Evolutionary conservation across 2,113 vertebrate species (phyloP), one percentile per base, ranked within the genome.

Genomic region (cat (Felis catus)): DNA sequence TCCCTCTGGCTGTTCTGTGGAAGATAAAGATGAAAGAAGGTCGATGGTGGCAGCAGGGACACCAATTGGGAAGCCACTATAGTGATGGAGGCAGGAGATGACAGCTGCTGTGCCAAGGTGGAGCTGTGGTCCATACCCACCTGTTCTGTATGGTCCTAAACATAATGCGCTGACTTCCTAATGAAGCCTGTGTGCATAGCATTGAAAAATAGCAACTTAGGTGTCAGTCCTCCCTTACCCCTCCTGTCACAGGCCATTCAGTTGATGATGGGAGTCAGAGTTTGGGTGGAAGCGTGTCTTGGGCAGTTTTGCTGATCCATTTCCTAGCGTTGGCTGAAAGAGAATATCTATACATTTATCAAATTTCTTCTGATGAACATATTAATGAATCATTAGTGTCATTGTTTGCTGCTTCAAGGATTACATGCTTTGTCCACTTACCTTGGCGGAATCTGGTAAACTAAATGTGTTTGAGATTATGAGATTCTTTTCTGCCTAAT

Each of bases 401-500:
- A 94, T 95, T 89, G 96, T 98, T 98, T 98, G 82, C 97, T 95
- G 91, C 97, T 98, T 97, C 95, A 97, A 80, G 97, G 63, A 96
- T 96, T 82, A 7, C 76, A 68, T 41, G 79, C 95, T 96, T 97
- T 27, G 15, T 87, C 97, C 93, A 81, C 97, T 98, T 98, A 98
- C 98, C 98, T 98, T 98, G 92, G 70, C 96, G 68, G 95, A 98
- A 81, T 63, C 74, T 96, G 96, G 81, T 97, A 97, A 94, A 90
- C 89, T 97, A 79, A 92, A 95, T 92, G 74, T 95, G 39, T 98
- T 98, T 95, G 89, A 94, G 94, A 98, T 98, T 98, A 97, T 82
- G 97, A 98, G 95, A 96, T 97, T 95, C 76, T 98, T 98, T 98
- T 98, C 97, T 98, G 98, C 97, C 96, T 97, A 98, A 98, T 99